Percentiles rank a stretch among this genome's conserved stretches.
phyloP scores from a whole-genome alignment of 2,888 invertebrate genomes.

The Archips crataeganus region DNA sequence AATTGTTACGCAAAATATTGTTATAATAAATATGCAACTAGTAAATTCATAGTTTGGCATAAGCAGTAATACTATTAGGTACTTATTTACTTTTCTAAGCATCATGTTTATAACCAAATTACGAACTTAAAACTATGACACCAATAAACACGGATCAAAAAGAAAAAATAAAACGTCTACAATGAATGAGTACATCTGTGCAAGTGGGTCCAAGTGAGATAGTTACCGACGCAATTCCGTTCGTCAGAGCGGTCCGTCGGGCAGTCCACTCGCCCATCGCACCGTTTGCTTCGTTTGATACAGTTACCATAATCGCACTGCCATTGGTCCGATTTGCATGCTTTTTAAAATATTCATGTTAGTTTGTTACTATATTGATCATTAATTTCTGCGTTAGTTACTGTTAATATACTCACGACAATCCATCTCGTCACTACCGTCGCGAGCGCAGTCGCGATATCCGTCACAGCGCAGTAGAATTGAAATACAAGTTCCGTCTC shows the following conservation, averaged over 20 bases:
- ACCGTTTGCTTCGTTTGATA: constrained; percentile 85
- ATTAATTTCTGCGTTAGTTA: background rate
- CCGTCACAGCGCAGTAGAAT: constrained; percentile 90
- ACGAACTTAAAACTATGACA: background rate
- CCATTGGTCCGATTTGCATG: constrained; percentile 89
- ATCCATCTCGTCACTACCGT: constrained; percentile 87
- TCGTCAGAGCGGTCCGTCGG: constrained; percentile 90
- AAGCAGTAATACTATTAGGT: background rate
- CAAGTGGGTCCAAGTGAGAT: background rate
- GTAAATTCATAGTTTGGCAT: background rate
- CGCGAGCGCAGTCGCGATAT: constrained; percentile 89
- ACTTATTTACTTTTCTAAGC: background rate
- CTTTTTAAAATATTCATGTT: constrained; percentile 66
- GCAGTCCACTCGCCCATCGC: constrained; percentile 90
- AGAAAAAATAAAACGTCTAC: background rate
- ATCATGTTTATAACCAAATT: background rate
- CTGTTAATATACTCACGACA: constrained; percentile 84
- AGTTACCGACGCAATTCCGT: constrained; percentile 87
- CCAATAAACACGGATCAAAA: background rate
- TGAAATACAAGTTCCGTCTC: constrained; percentile 90
- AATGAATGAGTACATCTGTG: background rate
- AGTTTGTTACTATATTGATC: background rate
- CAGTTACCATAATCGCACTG: constrained; percentile 91
- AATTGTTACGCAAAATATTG: background rate
- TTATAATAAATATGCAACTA: too few species aligned